phyloP scores from a whole-genome alignment of 1,140 invertebrate genomes.

The Caligus rogercresseyi region DNA sequence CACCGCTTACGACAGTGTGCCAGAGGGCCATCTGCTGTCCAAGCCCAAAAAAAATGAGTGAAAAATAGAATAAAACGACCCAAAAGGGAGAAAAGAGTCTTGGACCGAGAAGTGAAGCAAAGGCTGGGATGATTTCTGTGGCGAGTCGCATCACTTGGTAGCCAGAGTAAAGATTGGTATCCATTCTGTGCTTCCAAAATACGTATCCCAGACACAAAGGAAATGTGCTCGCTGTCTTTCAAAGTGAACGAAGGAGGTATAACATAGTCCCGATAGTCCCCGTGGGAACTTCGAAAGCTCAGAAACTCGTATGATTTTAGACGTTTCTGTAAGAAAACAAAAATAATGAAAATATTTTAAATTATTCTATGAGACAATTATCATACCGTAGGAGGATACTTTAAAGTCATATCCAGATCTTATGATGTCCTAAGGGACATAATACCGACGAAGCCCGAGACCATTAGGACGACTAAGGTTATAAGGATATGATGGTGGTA shows the following conservation, averaged over 20 bases:
- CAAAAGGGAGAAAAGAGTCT: conserved; percentile 55
- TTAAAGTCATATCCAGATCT: conserved; percentile 50
- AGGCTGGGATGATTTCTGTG: conserved; percentile 65
- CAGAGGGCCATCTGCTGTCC: conserved; percentile 60
- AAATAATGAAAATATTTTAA: conserved; percentile 7
- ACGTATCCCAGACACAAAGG: conserved; percentile 48
- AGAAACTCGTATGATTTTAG: conserved; percentile 52
- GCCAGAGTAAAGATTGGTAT: conserved; percentile 32
- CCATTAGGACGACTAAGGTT: conserved; percentile 50
- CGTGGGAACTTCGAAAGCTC: conserved; percentile 33
- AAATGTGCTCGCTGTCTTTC: conserved; percentile 46
- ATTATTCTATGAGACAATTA: conserved; percentile 1
- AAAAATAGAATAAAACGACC: conserved; percentile 67
- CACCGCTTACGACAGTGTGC: conserved; percentile 55
- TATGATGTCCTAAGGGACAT: conserved; percentile 38
- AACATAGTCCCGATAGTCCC: conserved; percentile 26
- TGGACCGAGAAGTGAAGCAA: conserved; percentile 42
- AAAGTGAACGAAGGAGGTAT: conserved; percentile 36
- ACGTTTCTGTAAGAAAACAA: conserved; percentile 41
- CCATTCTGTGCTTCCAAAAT: conserved; percentile 38
- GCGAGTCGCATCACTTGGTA: conserved; percentile 52
- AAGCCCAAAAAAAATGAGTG: conserved; percentile 63
- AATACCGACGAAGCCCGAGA: conserved; percentile 57
- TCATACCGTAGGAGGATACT: conserved; percentile 63
- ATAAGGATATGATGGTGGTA: conserved; percentile 55